Base-by-base conservation (phyloP, 2,888 invertebrate genomes). In the Corbicula japonica region DNA sequence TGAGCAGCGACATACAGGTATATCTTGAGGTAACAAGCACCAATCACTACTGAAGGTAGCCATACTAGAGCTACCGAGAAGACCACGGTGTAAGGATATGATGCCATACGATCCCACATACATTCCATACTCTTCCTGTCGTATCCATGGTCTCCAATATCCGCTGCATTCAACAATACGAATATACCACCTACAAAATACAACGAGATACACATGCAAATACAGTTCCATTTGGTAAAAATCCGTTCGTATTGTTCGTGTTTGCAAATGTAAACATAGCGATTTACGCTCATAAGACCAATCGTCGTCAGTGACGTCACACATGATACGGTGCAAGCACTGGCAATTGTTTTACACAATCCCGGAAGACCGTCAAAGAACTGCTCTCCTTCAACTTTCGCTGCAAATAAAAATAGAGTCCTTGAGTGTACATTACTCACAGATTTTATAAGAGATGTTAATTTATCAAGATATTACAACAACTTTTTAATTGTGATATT, bases 81-180 rank as follows among this genome's bases (percentile, higher is more conserved):
- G 18, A 86, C 84, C 1, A 89, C 82, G 8, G 89, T 89, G 76
- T 86, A 89, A 4, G 86, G 79, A 61, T 81, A 83, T 4, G 84
- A 84, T 12, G 85, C 80, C 83, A 85, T 87, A 18, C 89, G 74
- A 61, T 88, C 87, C 87, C 88, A 89, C 26, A 89, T 88, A 70
- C 88, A 89, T 63, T 88, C 87, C 28, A 86, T 62, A 35, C 84
- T 85, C 72, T 87, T 88, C 35, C 76, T 72, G 73, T 89, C 88
- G 54, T 87, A 89, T 12, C 69, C 48, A 70, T 89, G 88, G 69
- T 85, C 85, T 1, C 88, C 87, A 52, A 87, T 78, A 18, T 85
- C 87, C 0, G 84, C 77, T 28, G 83, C 60, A 48, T 87, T 86
- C 2, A 88, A 75, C 2, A 87, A 68, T 0, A 87, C 83, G 10